Conservation (phyloP, 2,797 vertebrate species). For the Alexandromys oeconomus region DNA sequence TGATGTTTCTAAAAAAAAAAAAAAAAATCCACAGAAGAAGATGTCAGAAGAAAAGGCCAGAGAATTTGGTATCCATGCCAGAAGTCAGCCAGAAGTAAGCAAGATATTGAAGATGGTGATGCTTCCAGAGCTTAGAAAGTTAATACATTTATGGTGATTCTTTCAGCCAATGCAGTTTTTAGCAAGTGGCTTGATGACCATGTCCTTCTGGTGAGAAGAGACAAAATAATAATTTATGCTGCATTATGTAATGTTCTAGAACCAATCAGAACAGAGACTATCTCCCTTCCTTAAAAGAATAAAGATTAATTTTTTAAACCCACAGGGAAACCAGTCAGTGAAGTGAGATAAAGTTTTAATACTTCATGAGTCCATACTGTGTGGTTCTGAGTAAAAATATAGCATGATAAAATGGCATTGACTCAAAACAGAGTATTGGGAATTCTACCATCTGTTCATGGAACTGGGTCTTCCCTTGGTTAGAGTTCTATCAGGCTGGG, state of each 20-base stretch:
- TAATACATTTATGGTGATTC: fast-evolving
- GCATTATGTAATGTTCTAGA: background rate
- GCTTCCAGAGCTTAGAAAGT: background rate
- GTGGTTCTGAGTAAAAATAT: background rate
- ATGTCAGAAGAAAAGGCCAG: too few relatives aligned
- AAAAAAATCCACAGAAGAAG: too few relatives aligned
- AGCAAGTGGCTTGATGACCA: background rate
- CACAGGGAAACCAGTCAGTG: background rate
- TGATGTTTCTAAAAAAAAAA: too few relatives aligned
- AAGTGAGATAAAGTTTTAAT: background rate
- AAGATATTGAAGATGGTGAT: background rate
- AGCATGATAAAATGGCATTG: fast-evolving
- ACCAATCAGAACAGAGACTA: background rate
- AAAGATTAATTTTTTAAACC: background rate
- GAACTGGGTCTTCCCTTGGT: fast-evolving
- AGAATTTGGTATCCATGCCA: too few relatives aligned
- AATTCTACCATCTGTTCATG: fast-evolving
- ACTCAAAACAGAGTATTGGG: fast-evolving
- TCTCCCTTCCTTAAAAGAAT: background rate
- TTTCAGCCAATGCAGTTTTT: background rate
- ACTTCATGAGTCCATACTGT: background rate
- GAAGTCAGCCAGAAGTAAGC: background rate
- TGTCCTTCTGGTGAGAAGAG: background rate
- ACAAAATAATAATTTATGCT: background rate
- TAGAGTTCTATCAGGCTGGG: fast-evolving